These are phyloP conservation scores for Porites evermanni DNA, from an alignment of 92 coral and sea anemone species.

Conservation along the genomic window DNA sequence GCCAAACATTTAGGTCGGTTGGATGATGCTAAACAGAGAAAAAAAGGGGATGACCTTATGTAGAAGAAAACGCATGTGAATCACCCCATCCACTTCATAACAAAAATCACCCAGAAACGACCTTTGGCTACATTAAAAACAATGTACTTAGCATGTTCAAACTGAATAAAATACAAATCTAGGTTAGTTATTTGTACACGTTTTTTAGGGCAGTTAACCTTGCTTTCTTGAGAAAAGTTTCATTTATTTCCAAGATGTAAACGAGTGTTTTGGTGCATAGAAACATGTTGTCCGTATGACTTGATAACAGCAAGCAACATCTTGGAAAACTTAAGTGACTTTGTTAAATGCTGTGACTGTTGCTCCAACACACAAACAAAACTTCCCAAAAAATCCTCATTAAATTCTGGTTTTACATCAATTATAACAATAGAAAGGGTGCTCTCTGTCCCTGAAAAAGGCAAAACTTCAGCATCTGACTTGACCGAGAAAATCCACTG, in stretches of 20 bases:
- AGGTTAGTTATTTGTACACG: constrained; percentile 15
- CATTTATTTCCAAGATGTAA: constrained; percentile 70
- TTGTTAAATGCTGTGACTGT: constrained; percentile 71
- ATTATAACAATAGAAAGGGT: constrained; percentile 67
- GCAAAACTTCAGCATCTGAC: not conserved
- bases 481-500: constrained; percentile 42
- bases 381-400: constrained; percentile 42
- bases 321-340: constrained; percentile 88
- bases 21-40: too few species aligned
- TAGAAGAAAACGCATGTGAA: too few species aligned
- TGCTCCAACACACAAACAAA: constrained; percentile 57
- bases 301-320: constrained; percentile 78
- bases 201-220: constrained; percentile 82
- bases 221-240: constrained; percentile 92
- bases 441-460: constrained; percentile 73
- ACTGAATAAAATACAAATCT: not conserved
- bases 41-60: too few species aligned
- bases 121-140: too few species aligned
- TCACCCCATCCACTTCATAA: too few species aligned
- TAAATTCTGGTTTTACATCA: constrained; percentile 72
- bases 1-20: too few species aligned
- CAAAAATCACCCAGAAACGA: too few species aligned
- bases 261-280: constrained; percentile 46
- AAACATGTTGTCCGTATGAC: constrained; percentile 63
- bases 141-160: not conserved